A percentile compares a stretch with the other conserved stretches of the same genome.
Conservation (phyloP, 2,113 vertebrate genomes). For the Tragulus kanchil region DNA sequence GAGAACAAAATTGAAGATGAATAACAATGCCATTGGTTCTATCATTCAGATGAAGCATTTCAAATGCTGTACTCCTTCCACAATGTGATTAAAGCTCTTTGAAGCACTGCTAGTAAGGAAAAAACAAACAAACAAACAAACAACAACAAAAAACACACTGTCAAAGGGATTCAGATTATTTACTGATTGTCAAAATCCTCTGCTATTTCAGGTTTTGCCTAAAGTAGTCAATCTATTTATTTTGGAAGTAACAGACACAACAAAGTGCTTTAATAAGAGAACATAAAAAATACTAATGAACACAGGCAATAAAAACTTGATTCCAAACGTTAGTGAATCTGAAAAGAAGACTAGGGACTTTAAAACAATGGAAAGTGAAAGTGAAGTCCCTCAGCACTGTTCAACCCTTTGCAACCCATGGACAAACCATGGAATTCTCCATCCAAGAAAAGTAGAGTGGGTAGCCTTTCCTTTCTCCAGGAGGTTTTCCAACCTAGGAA, state of each 20-base stretch:
- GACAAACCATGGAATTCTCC: background rate
- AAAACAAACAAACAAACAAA: background rate
- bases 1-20: slow-evolving; percentile 59
- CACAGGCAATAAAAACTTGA: slow-evolving; percentile 65
- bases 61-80: slow-evolving; percentile 67
- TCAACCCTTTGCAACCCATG: fast-evolving
- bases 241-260: slow-evolving; percentile 59
- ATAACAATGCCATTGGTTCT: slow-evolving; percentile 29
- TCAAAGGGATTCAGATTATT: slow-evolving; percentile 54
- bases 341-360: slow-evolving; percentile 23
- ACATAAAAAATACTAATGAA: slow-evolving; percentile 54
- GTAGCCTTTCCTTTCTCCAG: background rate
- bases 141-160: no score
- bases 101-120: background rate
- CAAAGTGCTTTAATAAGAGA: slow-evolving; percentile 70
- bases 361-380: background rate
- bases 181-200: slow-evolving; percentile 73
- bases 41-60: slow-evolving; percentile 57
- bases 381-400: fast-evolving
- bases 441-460: background rate
- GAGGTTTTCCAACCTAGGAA: background rate
- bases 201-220: slow-evolving; percentile 53
- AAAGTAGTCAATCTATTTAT: slow-evolving; percentile 66
- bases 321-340: slow-evolving; percentile 60
- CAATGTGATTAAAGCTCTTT: slow-evolving; percentile 70